Evolutionary conservation across 2,888 invertebrate species (phyloP).

Genomic region (Drosophila kuntzei): DNA sequence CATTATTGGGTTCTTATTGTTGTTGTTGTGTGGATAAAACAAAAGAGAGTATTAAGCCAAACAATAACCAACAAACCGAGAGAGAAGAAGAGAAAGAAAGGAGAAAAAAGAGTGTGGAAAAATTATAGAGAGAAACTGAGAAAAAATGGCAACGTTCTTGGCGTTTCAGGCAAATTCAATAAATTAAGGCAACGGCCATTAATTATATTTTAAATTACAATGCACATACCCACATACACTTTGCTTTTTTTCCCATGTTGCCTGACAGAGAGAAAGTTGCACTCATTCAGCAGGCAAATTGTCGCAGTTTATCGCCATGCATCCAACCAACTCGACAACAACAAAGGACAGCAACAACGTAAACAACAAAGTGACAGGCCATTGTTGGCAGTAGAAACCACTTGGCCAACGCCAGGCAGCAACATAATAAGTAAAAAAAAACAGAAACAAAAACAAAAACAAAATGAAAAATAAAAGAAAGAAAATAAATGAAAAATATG

Average conservation of each 20-base stretch:
- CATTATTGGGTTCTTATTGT: slow-evolving; percentile 73
- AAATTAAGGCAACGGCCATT: slow-evolving; percentile 79
- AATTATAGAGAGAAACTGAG: slow-evolving; percentile 32
- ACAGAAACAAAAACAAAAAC: slow-evolving; percentile 36
- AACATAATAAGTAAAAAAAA: slow-evolving; percentile 52
- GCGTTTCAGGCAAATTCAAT: slow-evolving; percentile 76
- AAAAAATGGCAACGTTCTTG: slow-evolving; percentile 54
- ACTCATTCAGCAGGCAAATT: slow-evolving; percentile 77
- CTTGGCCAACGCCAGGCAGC: slow-evolving; percentile 58
- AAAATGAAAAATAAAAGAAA: slow-evolving; percentile 24
- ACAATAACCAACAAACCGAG: slow-evolving; percentile 49
- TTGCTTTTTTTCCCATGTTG: slow-evolving; percentile 26
- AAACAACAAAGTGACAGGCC: slow-evolving; percentile 33
- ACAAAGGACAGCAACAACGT: slow-evolving; percentile 30
- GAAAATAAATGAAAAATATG: slow-evolving; percentile 39
- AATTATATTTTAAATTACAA: slow-evolving; percentile 82
- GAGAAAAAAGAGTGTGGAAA: background rate
- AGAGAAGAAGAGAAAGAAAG: background rate
- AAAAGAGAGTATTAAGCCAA: slow-evolving; percentile 66
- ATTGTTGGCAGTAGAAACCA: slow-evolving; percentile 66
- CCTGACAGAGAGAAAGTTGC: slow-evolving; percentile 63
- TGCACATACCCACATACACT: slow-evolving; percentile 46
- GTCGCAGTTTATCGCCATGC: slow-evolving; percentile 80
- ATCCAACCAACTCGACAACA: slow-evolving; percentile 51
- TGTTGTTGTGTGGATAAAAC: slow-evolving; percentile 33